Percentiles rank a stretch among this genome's conserved stretches.
Evolutionary conservation across 37 sponge, comb jelly and placozoan species (phyloP).

Genomic region (Aphrocallistes beatrix): DNA sequence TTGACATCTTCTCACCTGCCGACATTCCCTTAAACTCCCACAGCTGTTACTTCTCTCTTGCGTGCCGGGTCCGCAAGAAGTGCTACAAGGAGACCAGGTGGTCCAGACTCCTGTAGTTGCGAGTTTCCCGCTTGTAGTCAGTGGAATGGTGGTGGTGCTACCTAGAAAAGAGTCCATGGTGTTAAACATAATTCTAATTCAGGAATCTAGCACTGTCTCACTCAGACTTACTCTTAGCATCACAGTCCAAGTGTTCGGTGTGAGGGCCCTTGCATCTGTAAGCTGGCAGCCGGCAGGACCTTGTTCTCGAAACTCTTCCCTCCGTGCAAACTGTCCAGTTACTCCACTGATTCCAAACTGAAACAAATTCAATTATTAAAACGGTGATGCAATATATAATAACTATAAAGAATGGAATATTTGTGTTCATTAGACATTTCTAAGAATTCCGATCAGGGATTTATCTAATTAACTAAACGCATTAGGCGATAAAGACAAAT

Average conservation of each 20-base stretch:
- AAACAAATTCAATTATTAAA: no score
- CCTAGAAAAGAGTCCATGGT: background rate
- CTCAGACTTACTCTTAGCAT: background rate
- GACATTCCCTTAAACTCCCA: background rate
- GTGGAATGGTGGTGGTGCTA: background rate
- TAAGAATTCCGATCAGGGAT: no score
- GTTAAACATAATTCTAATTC: background rate
- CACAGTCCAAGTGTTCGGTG: background rate
- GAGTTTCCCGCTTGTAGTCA: background rate
- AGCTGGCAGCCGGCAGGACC: background rate
- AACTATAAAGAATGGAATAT: no score
- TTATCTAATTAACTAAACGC: no score
- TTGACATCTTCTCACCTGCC: conserved; percentile 6
- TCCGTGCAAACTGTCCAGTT: background rate
- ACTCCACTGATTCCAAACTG: background rate
- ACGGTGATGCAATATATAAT: no score
- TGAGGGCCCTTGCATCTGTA: conserved; percentile 13
- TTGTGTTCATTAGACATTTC: no score
- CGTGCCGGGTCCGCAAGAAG: background rate
- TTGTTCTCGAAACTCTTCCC: background rate
- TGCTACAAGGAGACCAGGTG: background rate
- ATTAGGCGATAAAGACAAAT: no score
- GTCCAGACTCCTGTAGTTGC: background rate
- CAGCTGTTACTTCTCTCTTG: background rate
- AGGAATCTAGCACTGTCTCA: background rate